phyloP scores from a whole-genome alignment of 2,888 invertebrate species.

The Drymonia ruficornis region DNA sequence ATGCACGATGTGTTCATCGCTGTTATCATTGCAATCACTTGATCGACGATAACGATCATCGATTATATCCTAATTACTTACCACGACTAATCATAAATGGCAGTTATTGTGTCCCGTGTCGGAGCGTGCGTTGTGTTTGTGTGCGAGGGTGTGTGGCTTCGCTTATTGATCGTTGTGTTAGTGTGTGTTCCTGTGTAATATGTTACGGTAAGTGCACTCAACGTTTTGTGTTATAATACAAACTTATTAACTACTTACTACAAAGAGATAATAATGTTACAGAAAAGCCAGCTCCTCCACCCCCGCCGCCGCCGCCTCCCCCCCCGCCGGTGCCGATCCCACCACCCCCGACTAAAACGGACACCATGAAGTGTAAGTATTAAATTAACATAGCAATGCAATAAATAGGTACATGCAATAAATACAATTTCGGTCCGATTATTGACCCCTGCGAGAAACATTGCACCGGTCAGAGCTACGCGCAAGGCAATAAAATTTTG shows the following conservation, averaged over 20 bases:
- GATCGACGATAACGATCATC: not conserved
- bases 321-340: constrained; percentile 43
- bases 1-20: not conserved
- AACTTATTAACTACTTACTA: not conserved
- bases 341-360: constrained; percentile 58
- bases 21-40: not conserved
- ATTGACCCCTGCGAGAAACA: not conserved
- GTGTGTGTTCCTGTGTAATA: constrained; percentile 31
- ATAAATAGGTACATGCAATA: too few relatives aligned
- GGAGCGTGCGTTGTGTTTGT: constrained; percentile 10
- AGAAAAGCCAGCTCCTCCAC: constrained; percentile 59
- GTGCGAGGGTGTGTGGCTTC: constrained; percentile 37
- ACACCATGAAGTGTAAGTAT: constrained; percentile 73
- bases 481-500: too few relatives aligned
- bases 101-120: not conserved
- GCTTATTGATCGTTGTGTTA: constrained; percentile 36
- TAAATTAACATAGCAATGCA: too few relatives aligned
- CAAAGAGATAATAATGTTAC: constrained; percentile 19
- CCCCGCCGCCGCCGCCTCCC: constrained; percentile 63
- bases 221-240: constrained; percentile 23
- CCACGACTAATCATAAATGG: not conserved
- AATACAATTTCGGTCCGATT: not conserved
- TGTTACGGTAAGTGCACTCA: constrained; percentile 41
- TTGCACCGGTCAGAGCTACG: not conserved
- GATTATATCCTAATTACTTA: not conserved